Base-by-base conservation (phyloP, 1,140 invertebrate genomes). In the Drosophila pseudoobscura region DNA sequence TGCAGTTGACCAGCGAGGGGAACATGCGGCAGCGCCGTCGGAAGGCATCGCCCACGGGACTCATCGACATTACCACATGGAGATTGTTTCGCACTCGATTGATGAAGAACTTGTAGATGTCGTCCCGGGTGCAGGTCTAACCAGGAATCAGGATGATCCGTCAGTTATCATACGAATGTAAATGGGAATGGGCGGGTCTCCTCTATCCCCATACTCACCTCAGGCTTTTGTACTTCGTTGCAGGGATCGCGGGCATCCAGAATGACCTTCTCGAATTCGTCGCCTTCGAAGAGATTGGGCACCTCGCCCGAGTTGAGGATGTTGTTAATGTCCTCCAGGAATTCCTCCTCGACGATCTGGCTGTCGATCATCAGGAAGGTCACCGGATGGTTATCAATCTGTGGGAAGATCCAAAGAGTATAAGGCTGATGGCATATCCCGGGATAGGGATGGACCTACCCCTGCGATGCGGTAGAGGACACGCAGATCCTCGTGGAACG, bases 241-340 rank as follows among this genome's bases (percentile, higher is more conserved):
- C 96, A 97, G 0, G 93, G 93, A 6, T 94, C 93, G 11, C 96
- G 92, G 6, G 93, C 93, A 1, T 94, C 95, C 29, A 95, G 94
- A 56, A 97, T 95, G 1, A 96, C 94, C 87, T 95, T 95, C 84
- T 98, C 97, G 78, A 95, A 95, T 69, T 97, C 96, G 75, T 98
- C 97, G 0, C 95, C 93, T 80, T 97, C 96, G 91, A 96, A 97
- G 1, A 98, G 91, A 92, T 97, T 97, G 2, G 96, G 96, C 9
- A 97, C 96, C 87, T 96, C 95, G 56, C 96, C 96, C 6, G 96
- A 95, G 90, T 97, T 98, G 1, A 98, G 92, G 91, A 97, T 96
- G 87, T 98, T 97, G 87, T 97, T 98, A 22, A 98, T 96, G 85
- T 98, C 97, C 91, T 98, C 97, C 0, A 99, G 92, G 92, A 98